Evolutionary conservation across 2,888 invertebrate species (phyloP), one percentile per base, ranked within the genome.

Genomic region (Masnerella sp.): DNA sequence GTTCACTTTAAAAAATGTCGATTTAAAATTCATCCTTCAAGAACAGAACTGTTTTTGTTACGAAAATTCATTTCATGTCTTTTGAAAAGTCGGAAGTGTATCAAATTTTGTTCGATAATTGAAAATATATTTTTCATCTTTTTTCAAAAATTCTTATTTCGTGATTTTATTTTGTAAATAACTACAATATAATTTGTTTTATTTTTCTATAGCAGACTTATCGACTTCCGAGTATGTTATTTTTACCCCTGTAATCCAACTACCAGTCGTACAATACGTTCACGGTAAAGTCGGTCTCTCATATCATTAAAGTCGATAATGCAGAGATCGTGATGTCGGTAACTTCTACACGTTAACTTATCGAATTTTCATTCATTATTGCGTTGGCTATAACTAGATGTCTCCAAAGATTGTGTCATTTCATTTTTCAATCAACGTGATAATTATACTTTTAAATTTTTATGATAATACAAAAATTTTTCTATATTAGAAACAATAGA

Each of bases 221-320:
- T 36, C 14, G 36, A 36, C 36, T n/a, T n/a, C n/a, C n/a, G n/a
- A n/a, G n/a, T n/a, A n/a, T n/a, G n/a, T n/a, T n/a, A 14, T 12
- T 36, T 14, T 8, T 40, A 11, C 42, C 42, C 45, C 45, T 45
- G 45, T 32, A 58, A 20, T 22, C 20, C 20, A 15, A 11, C 32
- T 38, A 45, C 32, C 34, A 20, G 32, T 17, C 12, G 15, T 5
- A 40, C 61, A 61, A 40, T 45, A 42, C n/a, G 5, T 43, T 2
- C 17, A 43, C 38, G 65, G 40, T 65, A 65, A 65, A 54, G 65
- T 65, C 45, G 54, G 22, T 45, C 20, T 38, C 65, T 45, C 36
- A 45, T 36, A 40, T 68, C 25, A 61, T 61, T 43, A 30, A 52
- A 45, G 64, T 36, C 5, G 71, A 58, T 71, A 71, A 58, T 45